Percentiles rank a stretch among this genome's conserved stretches.
Evolutionary conservation across 2,888 invertebrate species (phyloP).

Genomic region (Apamea anceps): DNA sequence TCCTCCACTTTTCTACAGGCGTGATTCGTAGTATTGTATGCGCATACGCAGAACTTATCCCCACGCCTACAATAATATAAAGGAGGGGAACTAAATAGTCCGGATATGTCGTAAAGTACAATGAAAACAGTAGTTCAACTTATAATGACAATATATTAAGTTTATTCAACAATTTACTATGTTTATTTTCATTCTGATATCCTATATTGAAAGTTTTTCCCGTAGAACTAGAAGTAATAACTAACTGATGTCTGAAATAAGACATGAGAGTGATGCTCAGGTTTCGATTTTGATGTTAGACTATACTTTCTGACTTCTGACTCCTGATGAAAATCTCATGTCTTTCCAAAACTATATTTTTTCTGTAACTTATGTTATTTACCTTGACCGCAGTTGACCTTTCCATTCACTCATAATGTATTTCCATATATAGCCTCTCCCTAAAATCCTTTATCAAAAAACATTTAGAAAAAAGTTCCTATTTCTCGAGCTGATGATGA

Average conservation of each 20-base stretch:
- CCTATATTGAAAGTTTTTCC: not conserved
- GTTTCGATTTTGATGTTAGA: not conserved
- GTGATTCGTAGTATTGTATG: conserved; percentile 34
- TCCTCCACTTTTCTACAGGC: conserved; percentile 25
- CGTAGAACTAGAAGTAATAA: not conserved
- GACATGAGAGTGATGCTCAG: too few species aligned
- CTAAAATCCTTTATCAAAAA: not conserved
- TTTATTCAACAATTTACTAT: not conserved
- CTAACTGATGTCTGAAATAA: not conserved
- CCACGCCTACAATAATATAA: conserved; percentile 48
- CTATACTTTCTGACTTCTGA: not conserved
- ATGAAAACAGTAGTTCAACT: conserved; percentile 58
- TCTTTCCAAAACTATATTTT: not conserved
- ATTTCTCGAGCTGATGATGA: not conserved
- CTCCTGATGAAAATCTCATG: not conserved
- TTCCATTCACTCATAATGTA: not conserved
- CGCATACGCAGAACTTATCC: conserved; percentile 39
- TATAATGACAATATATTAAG: not conserved
- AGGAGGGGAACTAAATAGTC: conserved; percentile 59
- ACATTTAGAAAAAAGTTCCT: not conserved
- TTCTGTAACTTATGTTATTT: not conserved
- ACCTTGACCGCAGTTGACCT: not conserved
- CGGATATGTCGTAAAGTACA: conserved; percentile 48
- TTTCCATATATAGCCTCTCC: not conserved
- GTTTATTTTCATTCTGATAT: not conserved